Base-by-base conservation (phyloP, 2,797 vertebrate genomes). In the Enteromius radiatus region DNA sequence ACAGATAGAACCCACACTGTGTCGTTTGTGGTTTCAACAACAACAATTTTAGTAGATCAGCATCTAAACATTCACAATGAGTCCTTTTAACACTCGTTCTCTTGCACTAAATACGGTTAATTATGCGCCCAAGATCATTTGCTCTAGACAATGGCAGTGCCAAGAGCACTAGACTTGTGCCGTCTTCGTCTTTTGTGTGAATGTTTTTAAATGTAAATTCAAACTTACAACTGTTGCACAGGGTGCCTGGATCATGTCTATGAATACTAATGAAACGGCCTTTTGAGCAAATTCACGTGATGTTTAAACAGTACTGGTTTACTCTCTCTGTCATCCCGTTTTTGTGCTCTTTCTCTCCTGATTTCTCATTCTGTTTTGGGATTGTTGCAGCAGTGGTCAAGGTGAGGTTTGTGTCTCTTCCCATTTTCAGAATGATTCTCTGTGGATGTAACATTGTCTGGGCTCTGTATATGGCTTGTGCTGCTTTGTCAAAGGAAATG, bases 241-340 rank as follows among this genome's bases (percentile, higher is more conserved):
- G 64, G 75, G 47, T 77, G 76, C 70, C 59, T 56, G 28, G 56
- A 68, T 71, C 67, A 28, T 84, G 84, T 14, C 52, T 5, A 28
- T 83, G 86, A 84, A 88, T 86, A 81, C 80, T 86, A 87, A 87
- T 84, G 63, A 64, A 10, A 11, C 63, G 4, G 67, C 56, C 71
- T 71, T 76, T 76, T 78, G 23, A 74, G 59, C 33, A 64, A 84
- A 84, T 83, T 80, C 73, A 75, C 10, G 49, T 71, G 43, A 43
- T 77, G 65, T 38, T 71, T 41, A 28, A 33, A 54, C 56, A 9
- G 56, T 19, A 26, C 78, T 74, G 78, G 80, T 69, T 82, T 79
- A 79, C 71, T 69, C 69, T 75, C 41, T 63, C 41, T 56, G 14
- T 36, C 76, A 65, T 54, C 31, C 71, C 43, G 5, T 43, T 49